Evolutionary conservation across 1,140 invertebrate species (phyloP).

Genomic region (Aphelenchoides fujianensis): DNA sequence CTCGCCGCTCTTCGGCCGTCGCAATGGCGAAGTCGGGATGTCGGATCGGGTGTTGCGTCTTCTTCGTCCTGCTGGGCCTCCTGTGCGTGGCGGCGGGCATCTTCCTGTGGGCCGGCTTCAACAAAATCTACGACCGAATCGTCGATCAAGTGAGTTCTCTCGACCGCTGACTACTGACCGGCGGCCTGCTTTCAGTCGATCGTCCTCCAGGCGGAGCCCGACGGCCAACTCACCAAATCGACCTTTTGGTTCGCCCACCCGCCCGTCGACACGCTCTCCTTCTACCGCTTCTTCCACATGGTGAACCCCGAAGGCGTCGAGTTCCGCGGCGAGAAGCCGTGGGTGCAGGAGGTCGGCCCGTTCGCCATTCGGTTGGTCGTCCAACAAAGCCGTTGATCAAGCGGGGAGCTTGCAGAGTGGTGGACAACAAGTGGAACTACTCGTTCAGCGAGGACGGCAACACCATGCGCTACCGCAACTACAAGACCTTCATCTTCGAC

Average conservation of each 20-base stretch:
- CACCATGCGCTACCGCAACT: constrained; percentile 46
- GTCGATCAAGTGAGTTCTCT: not conserved
- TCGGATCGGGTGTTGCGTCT: not conserved
- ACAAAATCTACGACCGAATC: not conserved
- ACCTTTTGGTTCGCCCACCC: constrained; percentile 1
- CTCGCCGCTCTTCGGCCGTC: no score
- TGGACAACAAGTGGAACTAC: constrained; percentile 19
- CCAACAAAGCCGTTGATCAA: not conserved
- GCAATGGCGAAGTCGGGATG: not conserved
- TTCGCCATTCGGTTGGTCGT: not conserved
- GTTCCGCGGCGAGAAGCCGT: not conserved
- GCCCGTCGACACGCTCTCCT: not conserved
- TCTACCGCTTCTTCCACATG: not conserved
- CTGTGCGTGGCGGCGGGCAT: not conserved
- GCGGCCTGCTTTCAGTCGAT: not conserved
- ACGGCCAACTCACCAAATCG: not conserved
- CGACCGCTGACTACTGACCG: not conserved
- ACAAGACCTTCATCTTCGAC: constrained; percentile 35
- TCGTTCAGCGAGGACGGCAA: constrained; percentile 42
- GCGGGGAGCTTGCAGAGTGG: not conserved
- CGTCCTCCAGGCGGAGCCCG: not conserved
- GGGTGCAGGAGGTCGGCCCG: not conserved
- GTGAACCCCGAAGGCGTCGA: not conserved
- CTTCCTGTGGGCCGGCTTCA: not conserved
- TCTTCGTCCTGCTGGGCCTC: not conserved